Percentiles rank a stretch among this genome's conserved stretches.
Evolutionary conservation across 1,140 invertebrate species (phyloP).

Genomic region (Drosophila kanapiae): DNA sequence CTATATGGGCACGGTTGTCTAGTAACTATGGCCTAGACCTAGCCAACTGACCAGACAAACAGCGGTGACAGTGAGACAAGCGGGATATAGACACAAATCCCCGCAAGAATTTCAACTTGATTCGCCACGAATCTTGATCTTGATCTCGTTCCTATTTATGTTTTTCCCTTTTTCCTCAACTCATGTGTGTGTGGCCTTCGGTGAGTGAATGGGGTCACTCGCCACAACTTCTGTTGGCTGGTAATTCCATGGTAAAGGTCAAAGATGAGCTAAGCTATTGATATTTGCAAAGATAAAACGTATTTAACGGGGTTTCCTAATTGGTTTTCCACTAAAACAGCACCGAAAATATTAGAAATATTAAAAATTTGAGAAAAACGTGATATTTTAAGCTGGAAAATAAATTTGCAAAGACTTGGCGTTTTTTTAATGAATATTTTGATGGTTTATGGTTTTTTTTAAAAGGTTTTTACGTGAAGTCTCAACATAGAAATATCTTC

Average conservation of each 20-base stretch:
- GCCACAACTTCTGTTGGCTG: neutral
- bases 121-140: conserved; percentile 47
- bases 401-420: too few relatives aligned
- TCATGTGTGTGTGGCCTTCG: conserved; percentile 6
- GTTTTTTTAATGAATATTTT: too few relatives aligned
- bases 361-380: too few relatives aligned
- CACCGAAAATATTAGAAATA: too few relatives aligned
- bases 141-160: conserved; percentile 45
- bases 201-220: conserved; percentile 17
- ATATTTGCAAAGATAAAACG: too few relatives aligned
- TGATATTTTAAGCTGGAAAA: too few relatives aligned
- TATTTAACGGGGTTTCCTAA: too few relatives aligned
- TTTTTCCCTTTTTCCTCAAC: conserved; percentile 6
- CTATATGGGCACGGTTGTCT: conserved; percentile 10
- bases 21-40: conserved; percentile 52
- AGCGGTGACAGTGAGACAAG: neutral
- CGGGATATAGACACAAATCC: conserved; percentile 26
- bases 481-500: too few relatives aligned
- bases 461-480: too few relatives aligned
- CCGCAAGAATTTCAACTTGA: conserved; percentile 40
- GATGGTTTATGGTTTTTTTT: too few relatives aligned
- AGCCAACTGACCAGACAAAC: conserved; percentile 29
- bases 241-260: conserved; percentile 21
- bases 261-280: conserved; percentile 3
- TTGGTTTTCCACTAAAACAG: too few relatives aligned